Evolutionary conservation across 2,113 vertebrate genomes (phyloP).

Genomic region (Scartelaos histophorus): DNA sequence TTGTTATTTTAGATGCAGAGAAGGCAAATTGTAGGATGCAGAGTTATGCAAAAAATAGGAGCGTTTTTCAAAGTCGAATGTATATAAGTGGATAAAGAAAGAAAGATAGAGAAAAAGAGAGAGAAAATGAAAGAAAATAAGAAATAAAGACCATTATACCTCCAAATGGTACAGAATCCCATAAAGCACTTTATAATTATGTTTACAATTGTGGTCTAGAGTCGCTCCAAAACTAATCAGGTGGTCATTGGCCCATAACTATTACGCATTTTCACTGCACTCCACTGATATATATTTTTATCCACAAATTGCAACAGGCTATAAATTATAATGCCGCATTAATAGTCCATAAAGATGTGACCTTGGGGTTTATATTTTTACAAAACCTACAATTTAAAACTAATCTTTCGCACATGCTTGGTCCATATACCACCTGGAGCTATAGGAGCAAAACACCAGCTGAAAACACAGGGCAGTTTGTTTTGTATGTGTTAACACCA

Average conservation of each 20-base stretch:
- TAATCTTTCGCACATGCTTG: conserved; percentile 68
- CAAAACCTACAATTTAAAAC: conserved; percentile 48
- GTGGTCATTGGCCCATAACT: not conserved
- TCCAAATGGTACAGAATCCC: not conserved
- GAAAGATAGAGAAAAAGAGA: not conserved
- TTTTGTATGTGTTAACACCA: conserved; percentile 60
- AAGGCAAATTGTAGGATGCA: conserved; percentile 22
- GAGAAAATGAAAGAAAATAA: not conserved
- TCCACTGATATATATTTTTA: conserved; percentile 56
- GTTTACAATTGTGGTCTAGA: not conserved
- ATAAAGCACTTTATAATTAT: not conserved
- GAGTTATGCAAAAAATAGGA: not conserved
- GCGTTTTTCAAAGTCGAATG: too few species aligned
- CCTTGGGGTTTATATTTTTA: conserved; percentile 49
- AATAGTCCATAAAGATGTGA: conserved; percentile 59
- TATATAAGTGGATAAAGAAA: not conserved
- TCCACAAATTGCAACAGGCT: conserved; percentile 55
- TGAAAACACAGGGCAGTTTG: conserved; percentile 62
- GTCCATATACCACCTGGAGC: conserved; percentile 53
- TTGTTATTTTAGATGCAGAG: conserved; percentile 53
- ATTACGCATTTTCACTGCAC: not conserved
- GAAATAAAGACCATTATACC: not conserved
- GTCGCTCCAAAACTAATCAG: not conserved
- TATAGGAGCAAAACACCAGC: conserved; percentile 47
- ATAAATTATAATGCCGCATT: conserved; percentile 56